Evolutionary conservation across 2,113 vertebrate species (phyloP), one percentile per base, ranked within the genome.

Genomic region (Gallinago paraguaiae): DNA sequence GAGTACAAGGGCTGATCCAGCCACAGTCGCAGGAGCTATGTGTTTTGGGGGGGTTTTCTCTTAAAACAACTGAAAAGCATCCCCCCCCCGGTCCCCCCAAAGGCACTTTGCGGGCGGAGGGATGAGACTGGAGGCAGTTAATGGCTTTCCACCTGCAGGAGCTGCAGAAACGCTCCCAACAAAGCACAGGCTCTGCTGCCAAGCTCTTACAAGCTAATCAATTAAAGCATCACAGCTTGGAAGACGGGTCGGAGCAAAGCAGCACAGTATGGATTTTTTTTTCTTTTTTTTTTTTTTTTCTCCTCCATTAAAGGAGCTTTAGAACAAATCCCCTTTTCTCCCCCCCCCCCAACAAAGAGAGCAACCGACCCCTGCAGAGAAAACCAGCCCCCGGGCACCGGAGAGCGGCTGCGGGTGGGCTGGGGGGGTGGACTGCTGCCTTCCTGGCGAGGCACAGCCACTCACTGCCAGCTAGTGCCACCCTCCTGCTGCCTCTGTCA

Each of bases 141-240:
- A 95, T 78, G 88, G 74, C 48, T 91, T 65, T 63, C 59, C 89
- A 95, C 92, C 92, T 65, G 72, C 23, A 1, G 84, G 92, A 93
- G 41, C 91, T 82, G 90, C 28, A 10, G 86, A 92, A 95, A 87
- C 0, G 20, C 48, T 78, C 54, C 81, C 82, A 60, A 33, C 86
- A 85, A 94, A 84, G 82, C 74, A 12, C 19, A 2, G 82, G 84
- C 75, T 93, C 85, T 41, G 84, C 95, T 95, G 92, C 94, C 91
- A 84, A 92, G 94, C 90, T 81, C 92, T 88, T 94, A 95, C 87
- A 82, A 85, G 65, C 61, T 60, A 79, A 96, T 95, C 95, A 92
- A 92, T 95, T 88, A 96, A 95, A 93, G 65, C 82, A 82, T 86
- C 96, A 84, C 84, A 92, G 84, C 92, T 63, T 81, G 89, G 79